Conservation (phyloP, 37 sponge, comb jelly and placozoan species). For the Corticium candelabrum region DNA sequence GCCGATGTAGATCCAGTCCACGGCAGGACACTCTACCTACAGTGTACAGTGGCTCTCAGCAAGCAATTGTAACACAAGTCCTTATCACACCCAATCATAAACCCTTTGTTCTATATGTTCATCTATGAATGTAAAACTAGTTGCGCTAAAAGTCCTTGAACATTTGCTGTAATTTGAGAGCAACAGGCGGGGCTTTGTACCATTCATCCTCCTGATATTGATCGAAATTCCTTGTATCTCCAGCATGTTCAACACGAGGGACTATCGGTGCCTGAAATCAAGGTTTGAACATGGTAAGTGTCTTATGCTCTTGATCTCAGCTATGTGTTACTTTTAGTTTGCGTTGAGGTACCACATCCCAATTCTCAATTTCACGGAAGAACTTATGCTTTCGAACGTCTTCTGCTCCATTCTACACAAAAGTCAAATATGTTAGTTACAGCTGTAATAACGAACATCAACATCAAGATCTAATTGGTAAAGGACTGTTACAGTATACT, state of each 20-base stretch:
- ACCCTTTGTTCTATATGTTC: no score
- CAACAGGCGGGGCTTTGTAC: constrained; percentile 59
- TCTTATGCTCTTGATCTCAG: background rate
- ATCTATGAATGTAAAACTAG: no score
- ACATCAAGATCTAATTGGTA: no score
- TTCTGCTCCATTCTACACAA: constrained; percentile 63
- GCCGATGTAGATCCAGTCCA: no score
- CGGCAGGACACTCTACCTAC: no score
- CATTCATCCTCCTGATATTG: constrained; percentile 86
- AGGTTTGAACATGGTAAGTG: background rate
- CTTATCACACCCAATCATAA: no score
- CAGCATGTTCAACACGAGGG: constrained; percentile 64
- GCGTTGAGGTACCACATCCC: constrained; percentile 49
- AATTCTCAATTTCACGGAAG: constrained; percentile 70
- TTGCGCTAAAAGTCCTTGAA: constrained; percentile 72
- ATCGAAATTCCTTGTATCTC: constrained; percentile 91
- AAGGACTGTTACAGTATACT: no score
- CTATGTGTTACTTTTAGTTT: background rate
- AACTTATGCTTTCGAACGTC: constrained; percentile 87
- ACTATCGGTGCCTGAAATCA: constrained; percentile 63
- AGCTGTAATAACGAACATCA: background rate
- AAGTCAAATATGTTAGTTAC: background rate
- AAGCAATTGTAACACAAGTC: no score
- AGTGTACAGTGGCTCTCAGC: no score
- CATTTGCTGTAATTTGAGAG: constrained; percentile 35